These are phyloP conservation scores for Myrmophylax atrothorax DNA, from an alignment of 2,113 vertebrate genomes.

Conservation along the genomic window DNA sequence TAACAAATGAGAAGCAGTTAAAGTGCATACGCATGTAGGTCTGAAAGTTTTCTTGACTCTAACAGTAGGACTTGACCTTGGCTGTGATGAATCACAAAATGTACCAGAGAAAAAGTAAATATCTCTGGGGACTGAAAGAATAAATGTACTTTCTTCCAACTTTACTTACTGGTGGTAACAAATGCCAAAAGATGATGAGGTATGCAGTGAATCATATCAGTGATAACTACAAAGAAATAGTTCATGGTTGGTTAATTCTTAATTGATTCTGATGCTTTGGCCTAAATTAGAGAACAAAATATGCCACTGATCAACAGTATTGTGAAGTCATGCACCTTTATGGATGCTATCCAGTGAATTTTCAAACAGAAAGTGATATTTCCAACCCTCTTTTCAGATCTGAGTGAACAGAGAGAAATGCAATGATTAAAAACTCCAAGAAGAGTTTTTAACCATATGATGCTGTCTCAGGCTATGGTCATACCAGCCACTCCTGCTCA, in stretches of 20 bases:
- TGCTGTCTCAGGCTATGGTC: background rate
- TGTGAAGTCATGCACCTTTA: background rate
- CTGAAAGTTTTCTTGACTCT: background rate
- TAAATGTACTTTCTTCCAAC: background rate
- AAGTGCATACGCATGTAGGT: background rate
- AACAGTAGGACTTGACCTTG: background rate
- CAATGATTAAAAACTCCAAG: background rate
- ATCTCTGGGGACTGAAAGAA: background rate
- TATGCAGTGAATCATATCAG: background rate
- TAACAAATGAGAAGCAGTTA: background rate
- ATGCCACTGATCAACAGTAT: background rate
- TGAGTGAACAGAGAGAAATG: background rate
- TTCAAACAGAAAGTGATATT: background rate
- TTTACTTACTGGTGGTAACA: background rate
- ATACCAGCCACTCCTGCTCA: background rate
- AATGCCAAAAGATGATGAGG: background rate
- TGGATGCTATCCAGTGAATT: background rate
- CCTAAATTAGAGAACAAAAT: background rate
- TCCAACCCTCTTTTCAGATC: background rate
- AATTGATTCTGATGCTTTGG: background rate
- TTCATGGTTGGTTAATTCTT: background rate
- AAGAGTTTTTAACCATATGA: background rate
- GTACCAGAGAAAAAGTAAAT: background rate
- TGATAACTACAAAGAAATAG: background rate
- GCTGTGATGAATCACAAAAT: background rate